Evolutionary conservation across 2,888 invertebrate genomes (phyloP), one percentile per base, ranked within the genome.

Genomic region (Rhorus exstirpatorius): DNA sequence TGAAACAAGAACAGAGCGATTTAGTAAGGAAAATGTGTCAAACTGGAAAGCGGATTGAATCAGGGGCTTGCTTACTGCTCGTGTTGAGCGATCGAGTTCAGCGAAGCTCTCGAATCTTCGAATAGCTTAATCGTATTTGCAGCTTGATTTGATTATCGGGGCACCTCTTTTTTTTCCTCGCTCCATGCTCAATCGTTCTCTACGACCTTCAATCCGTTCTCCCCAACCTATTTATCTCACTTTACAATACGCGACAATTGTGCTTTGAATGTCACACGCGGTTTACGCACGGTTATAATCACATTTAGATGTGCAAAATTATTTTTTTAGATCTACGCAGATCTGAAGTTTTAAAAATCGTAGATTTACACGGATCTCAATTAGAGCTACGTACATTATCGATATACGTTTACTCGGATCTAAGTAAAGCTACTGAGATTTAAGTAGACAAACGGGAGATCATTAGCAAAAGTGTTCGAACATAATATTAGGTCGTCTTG

Each of bases 51-150:
- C 31, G 38, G 38, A 21, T 38, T 12, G 35, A 41, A 41, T 41
- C 55, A 49, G 49, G 12, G 1, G 12, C 24, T 24, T 55, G 35
- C 53, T 46, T 10, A 31, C 49, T 7, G 61, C n/a, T 38, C 38
- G 41, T 46, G 53, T 24, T 41, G 53, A 68, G 26, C 55, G 67
- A 78, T 74, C 61, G 74, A 60, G 78, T 75, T 78, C 10, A 49
- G 63, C 35, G 63, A 79, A 68, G 75, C 78, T 78, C 78, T 55
- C 67, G 51, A 75, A 70, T 82, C 49, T 19, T 26, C 19, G 65
- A 21, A 53, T 0, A 14, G 44, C 78, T 70, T 78, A 82, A 82
- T 79, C 58, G 78, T 79, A 75, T 82, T 82, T 79, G 70, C 51
- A 74, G 74, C 58, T 65, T 79, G 55, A 82, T 82, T 65, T 26